Evolutionary conservation across 2,113 vertebrate species (phyloP).

Genomic region (Gallinago media): DNA sequence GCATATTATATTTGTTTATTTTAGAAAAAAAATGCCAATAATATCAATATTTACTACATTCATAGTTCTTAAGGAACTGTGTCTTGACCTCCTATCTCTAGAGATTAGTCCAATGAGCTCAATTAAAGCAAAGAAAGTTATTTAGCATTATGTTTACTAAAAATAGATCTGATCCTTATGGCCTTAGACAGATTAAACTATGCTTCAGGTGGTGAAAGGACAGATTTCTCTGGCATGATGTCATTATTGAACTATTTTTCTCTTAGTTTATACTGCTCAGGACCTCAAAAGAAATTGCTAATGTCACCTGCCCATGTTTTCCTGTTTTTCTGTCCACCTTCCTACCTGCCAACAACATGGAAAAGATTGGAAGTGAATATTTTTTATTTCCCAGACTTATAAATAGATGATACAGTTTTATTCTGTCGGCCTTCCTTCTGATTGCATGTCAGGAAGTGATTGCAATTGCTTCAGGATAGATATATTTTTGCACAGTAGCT

Average conservation of each 20-base stretch:
- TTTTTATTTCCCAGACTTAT: background rate
- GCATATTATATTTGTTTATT: background rate
- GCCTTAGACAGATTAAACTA: background rate
- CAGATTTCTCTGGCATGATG: background rate
- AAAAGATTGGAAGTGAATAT: background rate
- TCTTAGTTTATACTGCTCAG: background rate
- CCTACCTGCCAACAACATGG: background rate
- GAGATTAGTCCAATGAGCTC: background rate
- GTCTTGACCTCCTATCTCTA: background rate
- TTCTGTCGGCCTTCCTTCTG: background rate
- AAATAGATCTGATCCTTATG: slow-evolving; percentile 7
- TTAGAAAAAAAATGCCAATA: background rate
- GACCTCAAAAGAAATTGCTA: background rate
- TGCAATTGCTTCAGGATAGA: background rate
- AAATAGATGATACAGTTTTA: background rate
- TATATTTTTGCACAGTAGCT: background rate
- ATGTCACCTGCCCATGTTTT: background rate
- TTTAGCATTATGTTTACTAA: slow-evolving; percentile 25
- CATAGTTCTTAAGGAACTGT: background rate
- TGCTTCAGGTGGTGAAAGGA: background rate
- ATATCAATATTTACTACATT: background rate
- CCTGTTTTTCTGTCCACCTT: background rate
- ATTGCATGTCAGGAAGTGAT: background rate
- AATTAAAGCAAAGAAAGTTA: slow-evolving; percentile 42
- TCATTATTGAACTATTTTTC: background rate